phyloP scores from a whole-genome alignment of 2,888 invertebrate species.

The Biston stratarius region DNA sequence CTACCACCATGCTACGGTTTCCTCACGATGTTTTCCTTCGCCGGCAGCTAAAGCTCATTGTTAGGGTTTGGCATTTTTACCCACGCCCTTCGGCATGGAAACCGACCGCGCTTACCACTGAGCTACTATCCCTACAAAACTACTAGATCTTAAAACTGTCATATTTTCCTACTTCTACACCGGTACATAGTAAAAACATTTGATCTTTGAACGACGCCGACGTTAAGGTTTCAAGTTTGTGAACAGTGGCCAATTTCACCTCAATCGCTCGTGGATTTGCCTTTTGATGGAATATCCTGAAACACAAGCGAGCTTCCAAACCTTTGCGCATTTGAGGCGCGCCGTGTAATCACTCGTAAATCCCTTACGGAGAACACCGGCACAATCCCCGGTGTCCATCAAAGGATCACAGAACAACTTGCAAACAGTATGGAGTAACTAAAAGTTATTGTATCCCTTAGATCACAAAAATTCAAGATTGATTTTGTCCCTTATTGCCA shows the following conservation, averaged over 20 bases:
- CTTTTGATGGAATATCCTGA: slow-evolving; percentile 26
- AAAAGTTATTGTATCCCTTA: too few species aligned
- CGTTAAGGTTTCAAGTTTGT: slow-evolving; percentile 1
- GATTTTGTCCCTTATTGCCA: too few species aligned
- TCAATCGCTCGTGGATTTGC: slow-evolving; percentile 16
- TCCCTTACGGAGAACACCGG: slow-evolving; percentile 62
- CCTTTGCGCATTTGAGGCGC: slow-evolving; percentile 52
- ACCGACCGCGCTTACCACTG: too few species aligned
- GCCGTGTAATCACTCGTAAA: slow-evolving; percentile 64
- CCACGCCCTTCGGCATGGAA: too few species aligned
- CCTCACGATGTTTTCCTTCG: too few species aligned
- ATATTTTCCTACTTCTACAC: too few species aligned
- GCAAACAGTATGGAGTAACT: slow-evolving; percentile 18
- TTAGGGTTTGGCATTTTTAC: too few species aligned
- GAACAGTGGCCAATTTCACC: slow-evolving; percentile 1
- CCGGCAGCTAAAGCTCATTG: too few species aligned
- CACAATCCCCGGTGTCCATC: slow-evolving; percentile 65
- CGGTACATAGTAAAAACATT: not conserved
- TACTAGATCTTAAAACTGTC: too few species aligned
- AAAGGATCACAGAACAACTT: slow-evolving; percentile 51
- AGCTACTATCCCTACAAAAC: too few species aligned
- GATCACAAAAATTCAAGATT: too few species aligned
- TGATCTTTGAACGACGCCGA: not conserved
- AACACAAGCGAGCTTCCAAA: slow-evolving; percentile 31
- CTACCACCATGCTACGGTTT: too few species aligned